Evolutionary conservation across 2,113 vertebrate species (phyloP).

Genomic region (Lagopus muta): DNA sequence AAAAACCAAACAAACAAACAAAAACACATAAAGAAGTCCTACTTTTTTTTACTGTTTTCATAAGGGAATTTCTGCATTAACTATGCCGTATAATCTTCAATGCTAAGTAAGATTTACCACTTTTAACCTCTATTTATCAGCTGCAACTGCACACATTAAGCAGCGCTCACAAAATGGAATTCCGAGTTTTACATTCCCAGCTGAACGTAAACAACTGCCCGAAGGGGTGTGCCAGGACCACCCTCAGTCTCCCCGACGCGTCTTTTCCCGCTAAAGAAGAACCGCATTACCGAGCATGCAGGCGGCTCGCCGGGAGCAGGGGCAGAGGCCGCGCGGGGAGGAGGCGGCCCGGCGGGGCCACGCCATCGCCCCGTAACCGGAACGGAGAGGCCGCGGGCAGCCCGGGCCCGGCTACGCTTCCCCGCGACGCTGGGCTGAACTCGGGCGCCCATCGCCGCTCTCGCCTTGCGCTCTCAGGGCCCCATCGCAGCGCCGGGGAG

Average conservation of each 20-base stretch:
- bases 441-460: too few species aligned
- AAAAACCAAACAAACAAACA: too few species aligned
- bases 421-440: too few species aligned
- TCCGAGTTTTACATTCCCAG: neutral
- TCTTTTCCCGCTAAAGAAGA: neutral
- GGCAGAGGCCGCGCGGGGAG: neutral
- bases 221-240: neutral
- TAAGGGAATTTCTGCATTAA: neutral
- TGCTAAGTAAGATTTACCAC: neutral
- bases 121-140: neutral
- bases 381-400: neutral
- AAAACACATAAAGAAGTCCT: neutral
- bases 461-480: too few species aligned
- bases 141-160: neutral
- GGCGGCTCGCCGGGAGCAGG: neutral
- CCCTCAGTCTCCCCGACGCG: neutral
- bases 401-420: too few species aligned
- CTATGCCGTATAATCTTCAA: accelerated
- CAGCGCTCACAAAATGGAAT: neutral
- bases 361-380: constrained; percentile 29
- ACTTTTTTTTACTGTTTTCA: neutral
- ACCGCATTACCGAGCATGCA: neutral
- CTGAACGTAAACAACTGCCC: neutral
- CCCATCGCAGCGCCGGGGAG: too few species aligned
- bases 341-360: neutral